Evolutionary conservation across 2,797 vertebrate genomes (phyloP).

Genomic region (Paramormyrops hopkinsi): DNA sequence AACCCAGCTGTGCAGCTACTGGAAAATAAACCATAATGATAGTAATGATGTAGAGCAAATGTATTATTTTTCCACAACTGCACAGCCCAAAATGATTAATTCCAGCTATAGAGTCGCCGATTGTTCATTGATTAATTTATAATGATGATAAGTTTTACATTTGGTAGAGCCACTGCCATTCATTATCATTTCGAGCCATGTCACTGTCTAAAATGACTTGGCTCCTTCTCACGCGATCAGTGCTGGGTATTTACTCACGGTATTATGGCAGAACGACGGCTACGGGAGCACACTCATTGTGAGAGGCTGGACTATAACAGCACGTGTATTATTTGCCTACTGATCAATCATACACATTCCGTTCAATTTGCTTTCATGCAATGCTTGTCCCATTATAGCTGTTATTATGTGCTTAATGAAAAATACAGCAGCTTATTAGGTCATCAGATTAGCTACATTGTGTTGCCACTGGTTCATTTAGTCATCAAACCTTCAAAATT

Average conservation of each 20-base stretch:
- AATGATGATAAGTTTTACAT: not conserved
- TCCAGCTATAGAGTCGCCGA: not conserved
- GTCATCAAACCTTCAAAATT: not conserved
- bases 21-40: not conserved
- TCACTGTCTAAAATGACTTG: not conserved
- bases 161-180: not conserved
- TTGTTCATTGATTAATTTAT: conserved; percentile 13
- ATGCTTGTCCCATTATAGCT: not conserved
- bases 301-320: not conserved
- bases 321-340: not conserved
- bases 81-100: not conserved
- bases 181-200: not conserved
- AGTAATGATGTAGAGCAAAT: not conserved
- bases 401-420: not conserved
- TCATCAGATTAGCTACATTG: not conserved
- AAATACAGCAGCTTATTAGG: not conserved
- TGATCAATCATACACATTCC: not conserved
- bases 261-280: not conserved
- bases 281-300: not conserved
- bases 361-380: not conserved
- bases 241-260: not conserved
- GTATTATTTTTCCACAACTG: not conserved
- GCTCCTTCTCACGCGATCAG: not conserved
- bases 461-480: not conserved
- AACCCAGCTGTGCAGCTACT: not conserved